Conservation (phyloP, 1,140 invertebrate genomes). For the Megathymus violae region DNA sequence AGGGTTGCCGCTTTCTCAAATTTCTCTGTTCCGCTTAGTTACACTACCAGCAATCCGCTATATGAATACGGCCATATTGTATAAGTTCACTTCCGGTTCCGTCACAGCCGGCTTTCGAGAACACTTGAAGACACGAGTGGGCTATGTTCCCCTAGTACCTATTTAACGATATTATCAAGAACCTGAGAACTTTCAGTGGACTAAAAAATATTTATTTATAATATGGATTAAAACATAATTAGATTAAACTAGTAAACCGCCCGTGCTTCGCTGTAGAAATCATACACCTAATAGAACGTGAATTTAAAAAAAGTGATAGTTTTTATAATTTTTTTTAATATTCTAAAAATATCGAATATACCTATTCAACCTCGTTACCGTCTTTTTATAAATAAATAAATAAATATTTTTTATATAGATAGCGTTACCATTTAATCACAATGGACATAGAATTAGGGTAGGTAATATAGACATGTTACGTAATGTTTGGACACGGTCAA, state of each 20-base stretch:
- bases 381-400: too few species aligned
- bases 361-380: too few species aligned
- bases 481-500: conserved; percentile 66
- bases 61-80: conserved; percentile 53
- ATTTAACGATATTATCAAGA: conserved; percentile 41
- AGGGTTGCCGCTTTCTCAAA: conserved; percentile 7
- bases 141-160: conserved; percentile 38
- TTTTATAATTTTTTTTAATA: too few species aligned
- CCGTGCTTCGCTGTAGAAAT: too few species aligned
- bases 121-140: conserved; percentile 53
- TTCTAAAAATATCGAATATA: too few species aligned
- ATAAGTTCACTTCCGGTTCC: conserved; percentile 63
- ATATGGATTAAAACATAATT: too few species aligned
- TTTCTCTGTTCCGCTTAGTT: conserved; percentile 26
- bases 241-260: too few species aligned
- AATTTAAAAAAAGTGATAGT: too few species aligned
- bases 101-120: conserved; percentile 67
- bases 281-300: too few species aligned
- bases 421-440: background rate
- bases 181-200: conserved; percentile 54
- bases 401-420: too few species aligned
- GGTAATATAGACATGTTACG: conserved; percentile 19
- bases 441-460: conserved; percentile 19
- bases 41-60: conserved; percentile 58
- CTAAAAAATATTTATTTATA: too few species aligned